Conservation (phyloP, 2,888 invertebrate species). For the Lomographa bimaculata region DNA sequence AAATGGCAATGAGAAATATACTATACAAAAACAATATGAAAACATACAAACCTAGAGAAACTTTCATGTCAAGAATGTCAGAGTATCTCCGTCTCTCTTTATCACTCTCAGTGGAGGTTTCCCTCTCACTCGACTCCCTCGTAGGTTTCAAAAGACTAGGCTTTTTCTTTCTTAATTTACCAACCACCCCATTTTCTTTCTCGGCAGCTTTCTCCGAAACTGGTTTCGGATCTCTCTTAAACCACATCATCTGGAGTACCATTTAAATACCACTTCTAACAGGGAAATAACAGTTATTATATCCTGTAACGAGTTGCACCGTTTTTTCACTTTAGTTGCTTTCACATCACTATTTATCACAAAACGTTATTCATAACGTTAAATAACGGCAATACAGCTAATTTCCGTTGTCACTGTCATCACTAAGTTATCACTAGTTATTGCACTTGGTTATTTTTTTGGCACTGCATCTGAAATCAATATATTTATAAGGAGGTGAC, state of each 20-base stretch:
- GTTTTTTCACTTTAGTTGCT: constrained; percentile 1
- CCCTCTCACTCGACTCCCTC: constrained; percentile 74
- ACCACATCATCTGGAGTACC: constrained; percentile 71
- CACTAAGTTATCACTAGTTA: constrained; percentile 18
- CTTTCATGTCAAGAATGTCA: constrained; percentile 74
- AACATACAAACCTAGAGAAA: constrained; percentile 63
- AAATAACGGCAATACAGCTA: constrained; percentile 4
- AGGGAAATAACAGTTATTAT: constrained; percentile 4
- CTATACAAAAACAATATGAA: constrained; percentile 16
- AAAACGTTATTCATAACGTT: constrained; percentile 8
- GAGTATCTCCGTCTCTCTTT: constrained; percentile 74
- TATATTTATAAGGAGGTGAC: constrained; percentile 37
- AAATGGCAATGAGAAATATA: constrained; percentile 50
- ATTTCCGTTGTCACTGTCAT: constrained; percentile 12
- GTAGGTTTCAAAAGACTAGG: constrained; percentile 65
- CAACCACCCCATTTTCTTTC: constrained; percentile 57
- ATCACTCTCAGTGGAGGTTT: constrained; percentile 75
- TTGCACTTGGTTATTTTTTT: constrained; percentile 16
- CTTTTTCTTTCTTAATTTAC: constrained; percentile 71
- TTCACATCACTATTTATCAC: constrained; percentile 8
- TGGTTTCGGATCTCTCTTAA: constrained; percentile 72
- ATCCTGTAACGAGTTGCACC: neutral
- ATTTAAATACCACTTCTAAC: constrained; percentile 25
- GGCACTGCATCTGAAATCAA: constrained; percentile 25
- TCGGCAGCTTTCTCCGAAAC: constrained; percentile 62